These are phyloP conservation scores for Corythornis cristatus DNA, from an alignment of 2,113 vertebrate species.

Conservation along the genomic window DNA sequence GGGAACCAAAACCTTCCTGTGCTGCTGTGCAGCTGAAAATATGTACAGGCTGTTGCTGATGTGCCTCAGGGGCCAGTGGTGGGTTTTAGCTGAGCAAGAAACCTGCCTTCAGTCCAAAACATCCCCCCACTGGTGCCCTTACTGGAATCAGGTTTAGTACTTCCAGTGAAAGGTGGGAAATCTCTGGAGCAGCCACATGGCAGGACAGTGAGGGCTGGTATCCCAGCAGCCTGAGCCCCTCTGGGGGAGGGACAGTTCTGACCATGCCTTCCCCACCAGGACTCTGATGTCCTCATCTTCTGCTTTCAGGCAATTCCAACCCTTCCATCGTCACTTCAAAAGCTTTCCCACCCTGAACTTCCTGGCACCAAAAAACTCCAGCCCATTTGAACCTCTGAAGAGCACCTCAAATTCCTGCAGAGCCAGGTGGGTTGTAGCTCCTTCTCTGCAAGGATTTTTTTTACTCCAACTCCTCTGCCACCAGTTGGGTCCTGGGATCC, in stretches of 20 bases:
- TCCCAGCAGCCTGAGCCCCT: neutral
- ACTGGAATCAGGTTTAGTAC: neutral
- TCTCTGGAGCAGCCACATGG: neutral
- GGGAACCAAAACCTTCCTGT: neutral
- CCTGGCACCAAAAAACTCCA: constrained; percentile 72
- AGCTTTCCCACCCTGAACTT: constrained; percentile 82
- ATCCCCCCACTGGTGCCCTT: accelerated
- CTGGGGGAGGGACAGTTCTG: neutral
- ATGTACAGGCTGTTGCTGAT: neutral
- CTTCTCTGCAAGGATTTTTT: neutral
- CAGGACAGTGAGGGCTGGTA: neutral
- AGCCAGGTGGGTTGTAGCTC: constrained; percentile 62
- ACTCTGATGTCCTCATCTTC: neutral
- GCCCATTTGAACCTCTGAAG: constrained; percentile 81
- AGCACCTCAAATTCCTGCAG: neutral
- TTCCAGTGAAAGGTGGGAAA: neutral
- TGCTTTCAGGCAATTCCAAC: constrained; percentile 82
- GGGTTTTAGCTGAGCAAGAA: neutral
- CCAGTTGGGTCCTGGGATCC: neutral
- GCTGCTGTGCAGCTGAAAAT: neutral
- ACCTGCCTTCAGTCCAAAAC: neutral
- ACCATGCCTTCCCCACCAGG: neutral
- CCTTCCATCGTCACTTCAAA: constrained; percentile 83
- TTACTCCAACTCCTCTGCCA: neutral
- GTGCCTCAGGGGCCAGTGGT: neutral